A percentile compares a stretch with the other conserved stretches of the same genome.
Conservation (phyloP, 1,140 invertebrate species). For the Cyclargus thomasi region DNA sequence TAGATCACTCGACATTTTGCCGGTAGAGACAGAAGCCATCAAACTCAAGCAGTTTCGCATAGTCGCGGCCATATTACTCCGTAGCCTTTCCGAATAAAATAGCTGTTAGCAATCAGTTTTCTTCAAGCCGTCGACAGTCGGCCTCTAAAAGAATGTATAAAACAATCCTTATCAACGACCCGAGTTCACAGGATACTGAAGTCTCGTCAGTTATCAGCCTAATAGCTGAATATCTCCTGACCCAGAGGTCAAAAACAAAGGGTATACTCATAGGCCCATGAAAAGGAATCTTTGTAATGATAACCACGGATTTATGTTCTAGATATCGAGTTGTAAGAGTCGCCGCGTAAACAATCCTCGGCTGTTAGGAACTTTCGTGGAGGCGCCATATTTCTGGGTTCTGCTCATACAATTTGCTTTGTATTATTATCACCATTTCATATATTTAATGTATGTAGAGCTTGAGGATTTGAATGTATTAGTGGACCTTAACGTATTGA, state of each 20-base stretch:
- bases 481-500: too few relatives aligned
- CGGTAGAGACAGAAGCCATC: too few relatives aligned
- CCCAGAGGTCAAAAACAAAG: constrained; percentile 41
- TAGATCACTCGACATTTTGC: too few relatives aligned
- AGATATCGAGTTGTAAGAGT: constrained; percentile 31
- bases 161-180: background rate
- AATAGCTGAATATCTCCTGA: constrained; percentile 41
- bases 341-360: background rate
- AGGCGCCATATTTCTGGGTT: too few relatives aligned
- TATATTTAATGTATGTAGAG: too few relatives aligned
- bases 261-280: constrained; percentile 33
- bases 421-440: too few relatives aligned
- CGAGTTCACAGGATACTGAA: background rate
- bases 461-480: too few relatives aligned
- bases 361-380: background rate
- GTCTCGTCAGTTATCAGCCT: constrained; percentile 34
- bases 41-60: too few relatives aligned
- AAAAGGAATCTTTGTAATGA: constrained; percentile 52
- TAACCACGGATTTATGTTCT: constrained; percentile 48
- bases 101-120: background rate
- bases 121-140: background rate
- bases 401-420: too few relatives aligned
- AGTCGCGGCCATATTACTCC: too few relatives aligned
- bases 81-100: too few relatives aligned
- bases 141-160: background rate